Conservation (phyloP, 1,140 invertebrate genomes). For the Ceratoteleas bidentatus region DNA sequence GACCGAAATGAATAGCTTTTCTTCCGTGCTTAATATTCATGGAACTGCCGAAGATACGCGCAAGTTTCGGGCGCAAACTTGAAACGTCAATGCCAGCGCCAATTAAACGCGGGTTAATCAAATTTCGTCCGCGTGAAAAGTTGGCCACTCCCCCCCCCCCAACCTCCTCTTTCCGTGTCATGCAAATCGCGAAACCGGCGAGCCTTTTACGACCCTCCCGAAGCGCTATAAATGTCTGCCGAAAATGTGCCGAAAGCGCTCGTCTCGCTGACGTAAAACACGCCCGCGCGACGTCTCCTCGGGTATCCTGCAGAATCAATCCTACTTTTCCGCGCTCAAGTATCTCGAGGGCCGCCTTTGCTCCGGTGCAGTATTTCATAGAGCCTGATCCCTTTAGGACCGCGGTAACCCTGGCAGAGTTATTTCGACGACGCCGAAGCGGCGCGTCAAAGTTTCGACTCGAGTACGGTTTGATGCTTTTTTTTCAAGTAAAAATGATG, state of each 20-base stretch:
- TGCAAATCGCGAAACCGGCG: conserved; percentile 18
- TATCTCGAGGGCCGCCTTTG: conserved; percentile 15
- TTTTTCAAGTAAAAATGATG: too few relatives aligned
- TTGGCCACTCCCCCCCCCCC: conserved; percentile 13
- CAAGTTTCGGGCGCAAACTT: conserved; percentile 28
- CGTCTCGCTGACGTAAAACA: conserved; percentile 20
- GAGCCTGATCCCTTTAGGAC: conserved; percentile 33
- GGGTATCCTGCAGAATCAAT: conserved; percentile 29
- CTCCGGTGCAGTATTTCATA: conserved; percentile 29
- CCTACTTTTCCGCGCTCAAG: conserved; percentile 24
- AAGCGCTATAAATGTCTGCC: conserved; percentile 34
- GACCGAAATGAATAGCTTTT: conserved; percentile 2
- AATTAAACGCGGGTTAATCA: conserved; percentile 33
- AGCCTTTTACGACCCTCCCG: conserved; percentile 22
- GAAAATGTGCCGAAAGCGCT: conserved; percentile 38
- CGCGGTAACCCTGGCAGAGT: conserved; percentile 7
- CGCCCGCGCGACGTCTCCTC: conserved; percentile 11
- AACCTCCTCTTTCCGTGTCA: background rate
- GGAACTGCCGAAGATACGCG: conserved; percentile 5
- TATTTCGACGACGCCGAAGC: conserved; percentile 12
- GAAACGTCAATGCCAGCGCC: conserved; percentile 21
- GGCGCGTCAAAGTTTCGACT: conserved; percentile 1
- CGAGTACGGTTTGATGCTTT: background rate
- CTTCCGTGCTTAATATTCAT: conserved; percentile 34
- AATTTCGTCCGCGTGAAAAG: conserved; percentile 22